These are phyloP conservation scores for Furcula furcula DNA, from an alignment of 2,888 invertebrate genomes.

Conservation along the genomic window DNA sequence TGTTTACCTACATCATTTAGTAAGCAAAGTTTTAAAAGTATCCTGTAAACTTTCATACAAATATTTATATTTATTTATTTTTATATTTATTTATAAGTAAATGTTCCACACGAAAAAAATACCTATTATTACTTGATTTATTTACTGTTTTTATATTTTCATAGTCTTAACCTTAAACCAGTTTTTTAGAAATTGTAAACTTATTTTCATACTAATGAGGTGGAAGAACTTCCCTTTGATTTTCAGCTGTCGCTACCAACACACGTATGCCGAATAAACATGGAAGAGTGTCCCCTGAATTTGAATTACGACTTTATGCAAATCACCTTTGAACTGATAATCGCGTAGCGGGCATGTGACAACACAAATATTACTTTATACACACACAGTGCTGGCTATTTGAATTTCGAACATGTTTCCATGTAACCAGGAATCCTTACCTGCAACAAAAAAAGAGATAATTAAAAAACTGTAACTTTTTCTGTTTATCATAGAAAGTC, in stretches of 20 bases:
- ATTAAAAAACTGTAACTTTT: neutral
- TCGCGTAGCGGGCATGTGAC: conserved; percentile 56
- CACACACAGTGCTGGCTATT: conserved; percentile 47
- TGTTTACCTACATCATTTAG: too few relatives aligned
- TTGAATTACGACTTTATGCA: conserved; percentile 68
- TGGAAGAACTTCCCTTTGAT: conserved; percentile 49
- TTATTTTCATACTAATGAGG: conserved; percentile 12
- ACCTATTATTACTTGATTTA: too few relatives aligned
- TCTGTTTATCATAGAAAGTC: too few relatives aligned
- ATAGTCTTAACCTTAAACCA: too few relatives aligned
- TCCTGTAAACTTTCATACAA: too few relatives aligned
- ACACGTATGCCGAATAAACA: conserved; percentile 38
- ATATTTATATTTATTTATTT: too few relatives aligned
- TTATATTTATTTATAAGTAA: too few relatives aligned
- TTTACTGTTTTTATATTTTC: too few relatives aligned
- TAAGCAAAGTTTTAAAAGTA: too few relatives aligned
- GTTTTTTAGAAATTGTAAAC: too few relatives aligned
- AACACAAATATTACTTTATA: conserved; percentile 58
- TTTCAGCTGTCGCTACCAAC: conserved; percentile 63
- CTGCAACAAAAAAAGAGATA: conserved; percentile 63
- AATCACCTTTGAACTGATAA: conserved; percentile 63
- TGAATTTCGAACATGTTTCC: conserved; percentile 56
- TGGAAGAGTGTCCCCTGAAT: conserved; percentile 46
- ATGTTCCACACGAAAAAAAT: too few relatives aligned
- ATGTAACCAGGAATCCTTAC: conserved; percentile 49